These are phyloP conservation scores for Eupsilia transversa DNA, from an alignment of 2,888 invertebrate species.

Conservation along the genomic window DNA sequence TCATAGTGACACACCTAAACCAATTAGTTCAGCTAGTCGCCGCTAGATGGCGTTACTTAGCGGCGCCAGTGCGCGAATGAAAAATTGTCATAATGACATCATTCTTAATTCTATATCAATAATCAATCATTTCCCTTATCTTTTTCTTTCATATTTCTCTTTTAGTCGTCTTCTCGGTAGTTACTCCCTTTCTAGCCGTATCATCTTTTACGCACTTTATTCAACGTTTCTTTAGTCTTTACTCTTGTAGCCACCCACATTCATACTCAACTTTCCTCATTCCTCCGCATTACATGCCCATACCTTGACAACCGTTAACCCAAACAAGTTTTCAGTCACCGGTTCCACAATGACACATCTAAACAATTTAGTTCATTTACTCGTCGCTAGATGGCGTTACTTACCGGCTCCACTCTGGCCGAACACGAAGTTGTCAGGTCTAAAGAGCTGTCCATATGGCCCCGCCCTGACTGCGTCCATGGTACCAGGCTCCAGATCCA, in stretches of 20 bases:
- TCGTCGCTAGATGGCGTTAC: slow-evolving; percentile 57
- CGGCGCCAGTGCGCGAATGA: slow-evolving; percentile 95
- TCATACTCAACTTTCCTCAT: not conserved
- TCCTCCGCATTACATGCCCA: not conserved
- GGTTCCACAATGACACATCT: not conserved
- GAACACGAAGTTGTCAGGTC: slow-evolving; percentile 97
- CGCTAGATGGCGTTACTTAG: slow-evolving; percentile 70
- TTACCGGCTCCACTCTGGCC: slow-evolving; percentile 94
- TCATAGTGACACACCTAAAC: slow-evolving; percentile 5
- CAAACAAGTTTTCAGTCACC: not conserved
- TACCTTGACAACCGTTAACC: slow-evolving; percentile 5
- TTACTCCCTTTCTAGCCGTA: not conserved
- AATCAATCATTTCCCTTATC: too few species aligned
- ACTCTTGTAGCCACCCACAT: not conserved
- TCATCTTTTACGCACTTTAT: not conserved
- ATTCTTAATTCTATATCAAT: too few species aligned
- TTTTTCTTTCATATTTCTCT: not conserved
- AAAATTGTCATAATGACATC: slow-evolving; percentile 90
- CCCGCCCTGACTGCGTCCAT: slow-evolving; percentile 96
- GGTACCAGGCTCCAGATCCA: slow-evolving; percentile 97
- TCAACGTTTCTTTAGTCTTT: not conserved
- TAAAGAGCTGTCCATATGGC: slow-evolving; percentile 95
- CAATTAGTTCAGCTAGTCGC: slow-evolving; percentile 10
- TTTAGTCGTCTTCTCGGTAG: not conserved
- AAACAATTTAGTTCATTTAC: slow-evolving; percentile 5